These are phyloP conservation scores for Penaeus chinensis DNA, from an alignment of 1,140 invertebrate species.

Conservation along the genomic window DNA sequence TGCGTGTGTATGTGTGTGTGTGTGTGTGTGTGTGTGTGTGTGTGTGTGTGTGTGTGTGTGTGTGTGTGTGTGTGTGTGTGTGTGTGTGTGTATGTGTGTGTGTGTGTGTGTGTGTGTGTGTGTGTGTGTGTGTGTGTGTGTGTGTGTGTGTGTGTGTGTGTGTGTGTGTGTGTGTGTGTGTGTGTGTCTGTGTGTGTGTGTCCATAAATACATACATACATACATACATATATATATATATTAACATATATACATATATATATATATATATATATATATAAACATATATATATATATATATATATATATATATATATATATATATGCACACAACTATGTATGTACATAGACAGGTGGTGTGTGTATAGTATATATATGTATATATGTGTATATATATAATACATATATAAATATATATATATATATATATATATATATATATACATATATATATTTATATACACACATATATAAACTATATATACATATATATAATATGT, in stretches of 20 bases:
- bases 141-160: neutral
- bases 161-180: neutral
- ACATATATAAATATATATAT: neutral
- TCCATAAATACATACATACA: neutral
- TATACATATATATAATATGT: neutral
- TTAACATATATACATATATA: neutral
- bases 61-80: neutral
- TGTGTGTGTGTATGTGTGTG: neutral
- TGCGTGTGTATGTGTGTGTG: neutral
- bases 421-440: conserved; percentile 5
- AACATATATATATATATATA: conserved; percentile 24
- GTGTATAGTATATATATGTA: neutral
- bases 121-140: neutral
- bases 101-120: neutral
- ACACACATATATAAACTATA: neutral
- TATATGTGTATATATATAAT: neutral
- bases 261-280: conserved; percentile 23
- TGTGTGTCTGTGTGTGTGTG: neutral
- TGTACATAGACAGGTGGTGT: neutral
- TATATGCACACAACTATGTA: neutral
- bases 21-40: neutral
- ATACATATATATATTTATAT: neutral
- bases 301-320: conserved; percentile 26
- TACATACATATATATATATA: neutral
- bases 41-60: neutral